Conservation (phyloP, 2,888 invertebrate genomes). For the Danaus chrysippus region DNA sequence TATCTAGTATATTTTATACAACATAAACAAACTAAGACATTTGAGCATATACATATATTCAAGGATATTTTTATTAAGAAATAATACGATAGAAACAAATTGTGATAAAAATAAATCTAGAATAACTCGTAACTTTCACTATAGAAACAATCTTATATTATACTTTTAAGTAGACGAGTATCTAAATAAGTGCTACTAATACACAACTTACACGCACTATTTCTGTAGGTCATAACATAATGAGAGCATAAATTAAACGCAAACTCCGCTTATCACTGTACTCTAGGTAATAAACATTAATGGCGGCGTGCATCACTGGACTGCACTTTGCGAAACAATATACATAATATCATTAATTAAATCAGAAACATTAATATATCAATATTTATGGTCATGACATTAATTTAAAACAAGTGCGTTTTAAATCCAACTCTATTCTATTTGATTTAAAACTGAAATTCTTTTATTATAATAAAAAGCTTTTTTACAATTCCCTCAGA, state of each 20-base stretch:
- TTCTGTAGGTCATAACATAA: slow-evolving; percentile 5
- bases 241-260: slow-evolving; percentile 23
- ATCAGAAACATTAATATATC: neutral
- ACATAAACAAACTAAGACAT: too few relatives aligned
- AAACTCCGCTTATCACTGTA: slow-evolving; percentile 27
- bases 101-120: too few relatives aligned
- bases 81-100: too few relatives aligned
- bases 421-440: neutral
- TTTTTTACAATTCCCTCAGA: slow-evolving; percentile 22
- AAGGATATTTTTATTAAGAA: too few relatives aligned
- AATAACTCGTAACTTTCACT: too few relatives aligned
- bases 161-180: too few relatives aligned
- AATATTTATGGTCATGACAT: neutral
- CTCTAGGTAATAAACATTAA: slow-evolving; percentile 23
- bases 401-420: neutral
- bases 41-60: too few relatives aligned
- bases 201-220: neutral
- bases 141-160: too few relatives aligned
- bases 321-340: neutral
- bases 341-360: too few relatives aligned
- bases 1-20: too few relatives aligned
- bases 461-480: neutral
- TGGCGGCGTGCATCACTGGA: slow-evolving; percentile 12
- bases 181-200: too few relatives aligned
- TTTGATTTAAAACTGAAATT: neutral